A percentile compares a stretch with the other conserved stretches of the same genome.
phyloP scores from a whole-genome alignment of 1,140 invertebrate species.

The Atta colombica region DNA sequence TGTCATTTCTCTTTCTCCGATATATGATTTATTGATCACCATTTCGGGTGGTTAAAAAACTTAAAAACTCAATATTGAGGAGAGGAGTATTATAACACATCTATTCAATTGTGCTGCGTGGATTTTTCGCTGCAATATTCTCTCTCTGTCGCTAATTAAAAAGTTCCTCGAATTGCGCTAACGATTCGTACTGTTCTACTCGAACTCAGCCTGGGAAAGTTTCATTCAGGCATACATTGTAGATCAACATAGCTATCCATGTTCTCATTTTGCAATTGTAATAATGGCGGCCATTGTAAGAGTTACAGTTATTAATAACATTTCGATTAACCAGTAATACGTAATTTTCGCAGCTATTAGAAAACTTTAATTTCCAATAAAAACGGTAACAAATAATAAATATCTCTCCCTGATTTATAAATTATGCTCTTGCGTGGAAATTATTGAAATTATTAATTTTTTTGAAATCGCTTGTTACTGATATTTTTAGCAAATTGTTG shows the following conservation, averaged over 20 bases:
- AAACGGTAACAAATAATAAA: not conserved
- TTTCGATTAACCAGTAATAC: not conserved
- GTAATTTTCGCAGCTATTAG: not conserved
- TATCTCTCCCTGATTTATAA: not conserved
- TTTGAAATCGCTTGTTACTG: not conserved
- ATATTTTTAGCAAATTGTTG: not conserved
- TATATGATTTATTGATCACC: constrained; percentile 52
- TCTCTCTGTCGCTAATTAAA: constrained; percentile 47
- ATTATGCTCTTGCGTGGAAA: not conserved
- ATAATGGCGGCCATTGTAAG: not conserved
- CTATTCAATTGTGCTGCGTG: not conserved
- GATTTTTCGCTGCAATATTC: constrained; percentile 18
- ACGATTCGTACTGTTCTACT: constrained; percentile 1
- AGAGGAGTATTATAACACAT: not conserved
- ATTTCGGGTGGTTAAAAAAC: constrained; percentile 34
- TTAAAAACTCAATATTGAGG: not conserved
- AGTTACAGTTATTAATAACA: not conserved
- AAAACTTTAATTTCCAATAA: not conserved
- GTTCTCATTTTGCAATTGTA: constrained; percentile 7
- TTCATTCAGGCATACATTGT: not conserved
- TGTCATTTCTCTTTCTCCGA: constrained; percentile 14
- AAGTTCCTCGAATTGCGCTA: constrained; percentile 17
- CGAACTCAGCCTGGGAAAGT: constrained; percentile 7
- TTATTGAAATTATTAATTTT: not conserved
- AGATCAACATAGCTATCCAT: not conserved